phyloP scores from a whole-genome alignment of 2,888 invertebrate genomes.

The Sarcophaga rosellei region DNA sequence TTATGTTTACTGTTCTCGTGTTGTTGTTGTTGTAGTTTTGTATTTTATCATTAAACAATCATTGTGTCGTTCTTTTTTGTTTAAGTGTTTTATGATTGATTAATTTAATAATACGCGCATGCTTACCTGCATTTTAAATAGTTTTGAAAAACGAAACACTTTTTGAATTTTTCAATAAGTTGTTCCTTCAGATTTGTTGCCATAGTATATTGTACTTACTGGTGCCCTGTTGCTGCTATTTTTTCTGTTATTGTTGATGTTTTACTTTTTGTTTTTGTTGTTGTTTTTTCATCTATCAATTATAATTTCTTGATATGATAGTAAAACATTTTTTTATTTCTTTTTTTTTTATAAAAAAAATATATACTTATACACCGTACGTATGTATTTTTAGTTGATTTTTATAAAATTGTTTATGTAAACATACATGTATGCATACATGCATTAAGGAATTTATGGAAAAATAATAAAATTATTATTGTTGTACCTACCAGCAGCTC shows the following conservation, averaged over 20 bases:
- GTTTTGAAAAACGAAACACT: constrained; percentile 18
- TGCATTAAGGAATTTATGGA: constrained; percentile 37
- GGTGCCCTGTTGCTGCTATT: constrained; percentile 19
- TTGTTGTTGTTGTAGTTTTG: constrained; percentile 28
- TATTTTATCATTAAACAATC: constrained; percentile 61
- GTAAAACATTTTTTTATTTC: constrained; percentile 16
- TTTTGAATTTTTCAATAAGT: constrained; percentile 15
- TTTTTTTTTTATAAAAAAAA: not conserved
- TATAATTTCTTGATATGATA: constrained; percentile 19
- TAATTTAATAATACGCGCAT: constrained; percentile 66
- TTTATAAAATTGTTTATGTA: too few relatives aligned
- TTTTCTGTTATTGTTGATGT: constrained; percentile 18
- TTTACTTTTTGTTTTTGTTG: constrained; percentile 7
- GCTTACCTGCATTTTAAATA: constrained; percentile 65
- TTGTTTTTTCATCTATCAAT: constrained; percentile 38
- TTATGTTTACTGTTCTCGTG: constrained; percentile 14
- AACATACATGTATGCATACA: not conserved
- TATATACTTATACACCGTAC: too few relatives aligned
- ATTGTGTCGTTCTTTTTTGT: constrained; percentile 45
- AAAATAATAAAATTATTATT: not conserved
- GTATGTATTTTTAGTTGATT: too few relatives aligned
- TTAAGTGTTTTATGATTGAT: constrained; percentile 65
- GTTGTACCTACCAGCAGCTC: not conserved
- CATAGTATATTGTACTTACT: constrained; percentile 11
- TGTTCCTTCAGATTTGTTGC: constrained; percentile 5